These are phyloP conservation scores for Synodontis membranacea DNA, from an alignment of 2,113 vertebrate species.

Conservation along the genomic window DNA sequence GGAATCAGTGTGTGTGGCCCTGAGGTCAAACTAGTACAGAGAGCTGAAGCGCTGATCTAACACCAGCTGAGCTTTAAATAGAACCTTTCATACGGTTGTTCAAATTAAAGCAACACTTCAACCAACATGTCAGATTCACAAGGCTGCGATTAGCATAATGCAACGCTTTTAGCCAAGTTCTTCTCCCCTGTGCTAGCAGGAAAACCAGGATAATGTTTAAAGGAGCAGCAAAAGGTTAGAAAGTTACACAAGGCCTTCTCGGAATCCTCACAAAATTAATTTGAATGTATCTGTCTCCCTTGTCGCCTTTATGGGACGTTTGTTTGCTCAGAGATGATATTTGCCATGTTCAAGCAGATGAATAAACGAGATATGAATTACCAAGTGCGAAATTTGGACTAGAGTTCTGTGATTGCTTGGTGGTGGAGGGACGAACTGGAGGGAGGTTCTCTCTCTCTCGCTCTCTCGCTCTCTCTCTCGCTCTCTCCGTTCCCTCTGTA, in stretches of 20 bases:
- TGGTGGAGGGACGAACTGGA: not conserved
- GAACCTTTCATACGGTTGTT: not conserved
- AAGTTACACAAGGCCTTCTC: not conserved
- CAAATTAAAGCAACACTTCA: not conserved
- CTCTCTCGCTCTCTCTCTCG: not conserved
- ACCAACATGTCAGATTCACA: too few relatives aligned
- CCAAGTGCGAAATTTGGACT: not conserved
- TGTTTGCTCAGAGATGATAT: not conserved
- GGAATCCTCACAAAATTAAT: not conserved
- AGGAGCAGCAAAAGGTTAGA: not conserved
- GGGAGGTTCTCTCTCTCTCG: not conserved
- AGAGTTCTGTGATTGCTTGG: not conserved
- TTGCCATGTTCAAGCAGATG: not conserved
- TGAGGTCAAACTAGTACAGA: not conserved
- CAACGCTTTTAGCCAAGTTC: not conserved
- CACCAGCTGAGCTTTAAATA: not conserved
- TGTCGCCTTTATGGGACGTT: not conserved
- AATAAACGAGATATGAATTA: not conserved
- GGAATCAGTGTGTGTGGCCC: conserved; percentile 1
- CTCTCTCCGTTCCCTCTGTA: not conserved
- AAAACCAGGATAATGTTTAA: not conserved
- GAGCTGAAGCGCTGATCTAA: not conserved
- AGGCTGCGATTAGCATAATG: not conserved
- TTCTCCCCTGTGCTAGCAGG: not conserved
- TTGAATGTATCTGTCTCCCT: not conserved